Evolutionary conservation across 2,888 invertebrate genomes (phyloP), one percentile per base, ranked within the genome.

Genomic region (Teinopalpus imperialis): DNA sequence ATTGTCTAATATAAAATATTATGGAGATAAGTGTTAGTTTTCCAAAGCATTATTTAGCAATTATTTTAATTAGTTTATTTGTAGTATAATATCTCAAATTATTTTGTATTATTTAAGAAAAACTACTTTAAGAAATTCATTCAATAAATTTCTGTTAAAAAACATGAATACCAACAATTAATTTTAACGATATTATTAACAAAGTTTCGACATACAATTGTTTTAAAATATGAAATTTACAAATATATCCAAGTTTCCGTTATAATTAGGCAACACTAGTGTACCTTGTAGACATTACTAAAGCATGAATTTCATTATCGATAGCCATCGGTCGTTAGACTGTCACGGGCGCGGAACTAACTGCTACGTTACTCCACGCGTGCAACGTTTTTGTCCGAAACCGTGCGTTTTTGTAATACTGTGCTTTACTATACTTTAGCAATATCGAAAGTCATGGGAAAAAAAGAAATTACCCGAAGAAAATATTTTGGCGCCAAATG

Each of bases 301-400:
- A 41, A 31, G 14, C 16, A 10, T 31, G 31, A 41, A 31, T 23
- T 30, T 56, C 51, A 42, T 48, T 61, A 58, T 57, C 68, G 81
- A 86, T 83, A 83, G 80, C 61, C 73, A 86, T 82, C 86, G 75
- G 72, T 83, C 76, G 78, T 83, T 83, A 81, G 57, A 56, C 67
- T 74, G 85, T 85, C 83, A 85, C 85, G 86, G 85, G 49, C 60
- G 48, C 53, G 81, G 86, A 77, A 79, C 82, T 83, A 80, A 82
- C 79, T 78, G 66, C 71, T 65, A 70, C 60, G 61, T 54, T 71
- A 80, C 70, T 65, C 72, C 74, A 81, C 80, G 81, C 85, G 82
- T 81, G 82, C 72, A 83, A 62, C 60, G 66, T 75, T 81, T 77
- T 76, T 78, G 63, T 67, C 51, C 51, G 30, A 30, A 43, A 48